Percentiles rank a stretch among this genome's conserved stretches.
phyloP scores from a whole-genome alignment of 2,797 vertebrate genomes.

The Mus caroli region DNA sequence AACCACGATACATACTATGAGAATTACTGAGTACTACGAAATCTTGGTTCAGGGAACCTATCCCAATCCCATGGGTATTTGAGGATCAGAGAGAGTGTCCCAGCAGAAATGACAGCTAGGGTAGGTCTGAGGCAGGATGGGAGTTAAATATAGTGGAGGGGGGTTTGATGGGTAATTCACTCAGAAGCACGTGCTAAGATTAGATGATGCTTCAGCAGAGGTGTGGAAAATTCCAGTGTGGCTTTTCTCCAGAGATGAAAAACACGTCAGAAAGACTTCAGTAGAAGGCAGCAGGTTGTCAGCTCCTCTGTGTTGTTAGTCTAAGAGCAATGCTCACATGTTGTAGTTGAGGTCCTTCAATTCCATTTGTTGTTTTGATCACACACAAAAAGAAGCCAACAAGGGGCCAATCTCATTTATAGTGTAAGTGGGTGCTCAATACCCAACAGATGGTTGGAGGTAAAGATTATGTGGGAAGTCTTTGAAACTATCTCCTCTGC shows the following conservation, averaged over 20 bases:
- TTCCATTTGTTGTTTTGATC: slow-evolving; percentile 38
- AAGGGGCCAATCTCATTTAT: neutral
- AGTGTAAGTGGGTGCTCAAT: slow-evolving; percentile 18
- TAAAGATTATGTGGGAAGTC: slow-evolving; percentile 5
- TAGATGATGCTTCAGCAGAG: slow-evolving; percentile 29
- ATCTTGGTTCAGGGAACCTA: neutral
- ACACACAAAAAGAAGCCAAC: neutral
- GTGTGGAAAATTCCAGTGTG: slow-evolving; percentile 31
- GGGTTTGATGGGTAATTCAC: neutral
- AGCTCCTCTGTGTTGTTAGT: neutral
- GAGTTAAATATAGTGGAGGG: neutral
- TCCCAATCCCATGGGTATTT: neutral
- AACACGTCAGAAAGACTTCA: slow-evolving; percentile 37
- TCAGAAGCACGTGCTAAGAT: slow-evolving; percentile 15
- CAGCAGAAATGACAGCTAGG: neutral
- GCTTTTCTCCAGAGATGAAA: slow-evolving; percentile 1
- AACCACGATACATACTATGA: neutral
- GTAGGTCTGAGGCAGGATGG: neutral
- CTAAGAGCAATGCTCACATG: neutral
- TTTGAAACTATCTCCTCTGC: slow-evolving; percentile 49
- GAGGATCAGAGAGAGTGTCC: neutral
- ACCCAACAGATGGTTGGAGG: neutral
- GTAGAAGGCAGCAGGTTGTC: neutral
- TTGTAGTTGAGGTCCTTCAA: neutral
- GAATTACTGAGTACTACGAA: neutral